Evolutionary conservation across 1,140 invertebrate species (phyloP).

Genomic region (Heliconius hermathena): DNA sequence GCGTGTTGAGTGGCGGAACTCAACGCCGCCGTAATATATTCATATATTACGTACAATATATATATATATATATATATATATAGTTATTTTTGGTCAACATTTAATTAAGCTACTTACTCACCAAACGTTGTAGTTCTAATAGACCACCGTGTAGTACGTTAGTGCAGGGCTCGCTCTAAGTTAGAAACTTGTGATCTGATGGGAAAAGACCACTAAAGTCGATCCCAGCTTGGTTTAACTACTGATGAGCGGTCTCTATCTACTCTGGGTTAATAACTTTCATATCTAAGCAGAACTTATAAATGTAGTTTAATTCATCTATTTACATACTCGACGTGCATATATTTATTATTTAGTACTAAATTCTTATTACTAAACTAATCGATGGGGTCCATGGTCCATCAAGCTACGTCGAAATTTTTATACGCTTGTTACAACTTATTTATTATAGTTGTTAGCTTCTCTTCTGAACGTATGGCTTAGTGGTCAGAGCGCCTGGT

Average conservation of each 20-base stretch:
- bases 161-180: conserved; percentile 21
- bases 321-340: not conserved
- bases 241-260: conserved; percentile 37
- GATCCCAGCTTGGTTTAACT: conserved; percentile 33
- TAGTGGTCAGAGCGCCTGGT: too few relatives aligned
- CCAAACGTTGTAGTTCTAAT: conserved; percentile 7
- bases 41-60: too few relatives aligned
- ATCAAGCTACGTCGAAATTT: too few relatives aligned
- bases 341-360: not conserved
- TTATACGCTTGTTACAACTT: too few relatives aligned
- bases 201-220: conserved; percentile 40
- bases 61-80: too few relatives aligned
- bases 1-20: too few relatives aligned
- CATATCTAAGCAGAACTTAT: conserved; percentile 13
- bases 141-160: conserved; percentile 12
- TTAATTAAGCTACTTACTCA: not conserved
- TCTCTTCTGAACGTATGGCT: too few relatives aligned
- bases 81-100: too few relatives aligned
- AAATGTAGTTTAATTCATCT: not conserved
- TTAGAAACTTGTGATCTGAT: conserved; percentile 39
- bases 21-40: too few relatives aligned
- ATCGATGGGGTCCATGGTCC: too few relatives aligned
- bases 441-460: too few relatives aligned
- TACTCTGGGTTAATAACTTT: conserved; percentile 24
- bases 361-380: too few relatives aligned